phyloP scores from a whole-genome alignment of 92 coral and sea anemone genomes.

The Porites lobata region DNA sequence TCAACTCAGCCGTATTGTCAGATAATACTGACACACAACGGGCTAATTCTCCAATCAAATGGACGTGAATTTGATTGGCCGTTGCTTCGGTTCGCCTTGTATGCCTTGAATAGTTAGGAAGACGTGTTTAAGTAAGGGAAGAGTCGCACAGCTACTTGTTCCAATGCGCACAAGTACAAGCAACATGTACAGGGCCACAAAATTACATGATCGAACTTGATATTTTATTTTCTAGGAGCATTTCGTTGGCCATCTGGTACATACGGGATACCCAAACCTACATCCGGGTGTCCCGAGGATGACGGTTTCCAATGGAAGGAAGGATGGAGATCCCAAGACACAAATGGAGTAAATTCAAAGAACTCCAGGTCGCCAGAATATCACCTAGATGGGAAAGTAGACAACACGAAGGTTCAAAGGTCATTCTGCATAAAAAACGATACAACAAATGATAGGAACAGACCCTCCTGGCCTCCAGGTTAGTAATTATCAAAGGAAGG shows the following conservation, averaged over 20 bases:
- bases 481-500: too few relatives aligned
- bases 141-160: too few relatives aligned
- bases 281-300: conserved; percentile 78
- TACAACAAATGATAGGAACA: not conserved
- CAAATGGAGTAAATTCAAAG: conserved; percentile 39
- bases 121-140: too few relatives aligned
- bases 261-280: conserved; percentile 81
- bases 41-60: too few relatives aligned
- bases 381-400: conserved; percentile 74
- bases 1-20: too few relatives aligned
- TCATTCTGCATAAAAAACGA: conserved; percentile 78
- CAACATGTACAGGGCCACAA: not conserved
- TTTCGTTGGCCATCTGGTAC: conserved; percentile 80
- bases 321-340: conserved; percentile 80
- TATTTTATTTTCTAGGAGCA: not conserved
- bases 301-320: conserved; percentile 64
- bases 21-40: too few relatives aligned
- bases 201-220: not conserved
- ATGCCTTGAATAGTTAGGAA: too few relatives aligned
- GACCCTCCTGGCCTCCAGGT: conserved; percentile 74
- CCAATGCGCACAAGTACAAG: not conserved
- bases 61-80: too few relatives aligned
- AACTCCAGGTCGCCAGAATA: conserved; percentile 57
- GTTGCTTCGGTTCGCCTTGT: too few relatives aligned
- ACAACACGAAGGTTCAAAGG: conserved; percentile 53